Conservation (phyloP, 2,797 vertebrate genomes). For the Etheostoma nigrum region DNA sequence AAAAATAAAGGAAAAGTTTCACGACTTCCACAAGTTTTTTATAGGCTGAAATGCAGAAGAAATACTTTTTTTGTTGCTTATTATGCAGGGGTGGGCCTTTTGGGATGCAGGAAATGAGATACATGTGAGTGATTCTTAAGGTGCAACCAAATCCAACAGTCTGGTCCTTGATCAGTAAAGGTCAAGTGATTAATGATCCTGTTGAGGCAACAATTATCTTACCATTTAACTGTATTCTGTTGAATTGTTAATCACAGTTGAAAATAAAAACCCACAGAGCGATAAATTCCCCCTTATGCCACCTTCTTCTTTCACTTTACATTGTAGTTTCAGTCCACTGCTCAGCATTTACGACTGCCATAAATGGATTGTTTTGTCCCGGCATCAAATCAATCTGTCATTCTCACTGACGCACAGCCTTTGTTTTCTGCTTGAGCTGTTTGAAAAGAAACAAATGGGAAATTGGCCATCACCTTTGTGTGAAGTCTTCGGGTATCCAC, state of each 20-base stretch:
- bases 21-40: conserved; percentile 30
- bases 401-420: conserved; percentile 38
- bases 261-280: conserved; percentile 25
- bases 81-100: not conserved
- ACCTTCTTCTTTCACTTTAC: conserved; percentile 25
- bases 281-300: not conserved
- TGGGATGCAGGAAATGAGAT: conserved; percentile 23
- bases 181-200: conserved; percentile 37
- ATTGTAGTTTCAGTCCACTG: conserved; percentile 33
- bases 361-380: conserved; percentile 51
- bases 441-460: conserved; percentile 52
- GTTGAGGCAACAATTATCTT: conserved; percentile 20
- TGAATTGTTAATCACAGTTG: conserved; percentile 28
- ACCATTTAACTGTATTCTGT: conserved; percentile 15
- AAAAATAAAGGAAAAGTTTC: conserved; percentile 9
- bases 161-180: conserved; percentile 27
- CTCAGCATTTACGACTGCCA: conserved; percentile 51
- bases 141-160: conserved; percentile 13
- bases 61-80: conserved; percentile 3
- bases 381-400: conserved; percentile 59
- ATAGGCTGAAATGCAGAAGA: conserved; percentile 7
- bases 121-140: conserved; percentile 10
- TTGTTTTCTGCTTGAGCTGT: conserved; percentile 47
- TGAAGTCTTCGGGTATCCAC: conserved; percentile 50
- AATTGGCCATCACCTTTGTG: conserved; percentile 51